A percentile compares a stretch with the other conserved stretches of the same genome.
phyloP scores from a whole-genome alignment of 2,888 invertebrate genomes.

The Azorinus chamasolen region DNA sequence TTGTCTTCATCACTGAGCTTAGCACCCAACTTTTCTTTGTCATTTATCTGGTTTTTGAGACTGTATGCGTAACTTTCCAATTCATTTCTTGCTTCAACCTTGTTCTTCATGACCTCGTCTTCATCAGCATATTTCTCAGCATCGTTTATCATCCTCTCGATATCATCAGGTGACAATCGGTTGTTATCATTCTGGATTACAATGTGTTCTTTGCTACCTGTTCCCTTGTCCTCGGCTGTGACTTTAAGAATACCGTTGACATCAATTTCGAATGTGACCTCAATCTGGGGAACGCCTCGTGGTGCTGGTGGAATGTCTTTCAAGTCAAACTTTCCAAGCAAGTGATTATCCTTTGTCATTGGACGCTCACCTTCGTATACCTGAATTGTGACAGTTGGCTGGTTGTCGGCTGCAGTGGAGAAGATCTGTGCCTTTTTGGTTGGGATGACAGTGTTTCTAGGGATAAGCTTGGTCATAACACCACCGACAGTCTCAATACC shows the following conservation, averaged over 20 bases:
- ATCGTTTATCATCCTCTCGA: conserved; percentile 99
- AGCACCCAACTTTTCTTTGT: conserved; percentile 98
- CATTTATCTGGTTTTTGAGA: conserved; percentile 97
- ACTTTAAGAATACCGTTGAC: conserved; percentile 88
- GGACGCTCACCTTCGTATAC: conserved; percentile 99
- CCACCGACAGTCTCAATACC: conserved; percentile 99
- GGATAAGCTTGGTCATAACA: conserved; percentile 99
- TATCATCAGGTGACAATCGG: conserved; percentile 98
- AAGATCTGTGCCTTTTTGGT: conserved; percentile 99
- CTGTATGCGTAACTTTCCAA: conserved; percentile 98
- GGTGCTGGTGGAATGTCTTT: conserved; percentile 96
- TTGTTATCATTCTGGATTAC: conserved; percentile 99
- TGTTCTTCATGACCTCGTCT: conserved; percentile 94
- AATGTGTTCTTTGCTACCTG: conserved; percentile 99
- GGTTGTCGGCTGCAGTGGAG: conserved; percentile 99
- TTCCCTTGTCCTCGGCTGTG: conserved; percentile 99
- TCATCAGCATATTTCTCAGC: conserved; percentile 99
- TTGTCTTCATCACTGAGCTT: conserved; percentile 96
- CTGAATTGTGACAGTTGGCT: conserved; percentile 99
- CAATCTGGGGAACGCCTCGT: conserved; percentile 87
- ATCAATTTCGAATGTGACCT: conserved; percentile 88
- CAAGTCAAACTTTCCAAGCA: conserved; percentile 98
- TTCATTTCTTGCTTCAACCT: conserved; percentile 98
- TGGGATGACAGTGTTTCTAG: conserved; percentile 98
- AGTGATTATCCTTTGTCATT: conserved; percentile 99